Base-by-base conservation (phyloP, 2,113 vertebrate species). In the Cebus imitator region DNA sequence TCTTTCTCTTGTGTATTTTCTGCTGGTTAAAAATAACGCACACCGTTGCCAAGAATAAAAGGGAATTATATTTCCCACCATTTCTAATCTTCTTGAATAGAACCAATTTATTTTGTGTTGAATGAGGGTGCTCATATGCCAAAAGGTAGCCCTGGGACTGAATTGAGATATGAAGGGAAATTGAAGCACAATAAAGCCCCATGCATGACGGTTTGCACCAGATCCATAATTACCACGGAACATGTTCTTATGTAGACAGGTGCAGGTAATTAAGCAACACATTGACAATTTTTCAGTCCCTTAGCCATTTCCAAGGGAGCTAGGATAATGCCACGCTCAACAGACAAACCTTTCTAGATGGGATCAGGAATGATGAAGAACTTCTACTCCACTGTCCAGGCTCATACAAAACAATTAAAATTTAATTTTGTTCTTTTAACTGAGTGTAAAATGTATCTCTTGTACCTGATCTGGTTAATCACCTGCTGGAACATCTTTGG, bases 31-130 rank as follows among this genome's bases (percentile, higher is more conserved):
- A 80, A 97, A 85, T 83, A 92, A 90, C 11, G 64, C 4, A 57
- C 16, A 35, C 55, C 9, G 18, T 86, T 97, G 97, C 97, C 97
- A 98, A 95, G 64, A 95, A 94, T 68, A 73, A 87, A 75, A 18
- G 89, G 70, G 72, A 90, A 88, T 85, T 97, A 78, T 92, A 91
- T 93, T 92, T 97, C 96, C 94, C 83, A 95, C 95, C 93, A 97
- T 97, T 97, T 98, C 93, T 93, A 91, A 92, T 97, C 96, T 95
- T 96, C 95, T 97, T 95, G 95, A 97, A 84, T 93, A 76, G n/a
- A 97, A 96, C 96, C 97, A 94, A 97, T 98, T 98, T 98, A 96
- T 97, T 98, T 96, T 98, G 91, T 93, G 83, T 96, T 97, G 97
- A 97, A 97, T 98, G 72, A 85, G 93, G 97, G 86, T 93, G 85